phyloP scores from a whole-genome alignment of 92 coral and sea anemone species.

The Bergia sp. region DNA sequence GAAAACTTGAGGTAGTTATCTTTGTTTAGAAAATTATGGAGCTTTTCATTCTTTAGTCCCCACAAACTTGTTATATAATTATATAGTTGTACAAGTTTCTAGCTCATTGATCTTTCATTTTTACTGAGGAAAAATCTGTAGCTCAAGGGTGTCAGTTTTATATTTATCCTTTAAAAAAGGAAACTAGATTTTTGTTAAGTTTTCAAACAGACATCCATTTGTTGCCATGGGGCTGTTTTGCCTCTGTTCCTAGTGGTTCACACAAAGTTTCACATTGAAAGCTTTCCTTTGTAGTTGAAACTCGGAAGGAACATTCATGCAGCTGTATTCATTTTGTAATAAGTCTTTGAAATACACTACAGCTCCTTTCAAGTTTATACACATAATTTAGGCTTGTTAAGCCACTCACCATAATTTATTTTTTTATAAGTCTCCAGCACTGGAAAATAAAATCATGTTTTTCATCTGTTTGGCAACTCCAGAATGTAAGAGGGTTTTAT shows the following conservation, averaged over 20 bases:
- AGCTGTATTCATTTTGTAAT: background rate
- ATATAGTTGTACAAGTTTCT: too few relatives aligned
- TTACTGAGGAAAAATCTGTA: background rate
- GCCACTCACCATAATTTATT: background rate
- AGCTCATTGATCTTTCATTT: background rate
- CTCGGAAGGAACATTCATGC: background rate
- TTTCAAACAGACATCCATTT: background rate
- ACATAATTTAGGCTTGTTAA: background rate
- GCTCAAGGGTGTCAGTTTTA: background rate
- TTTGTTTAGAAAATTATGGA: too few relatives aligned
- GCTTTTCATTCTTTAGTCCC: too few relatives aligned
- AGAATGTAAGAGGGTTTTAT: slow-evolving; percentile 27
- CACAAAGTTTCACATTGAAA: background rate
- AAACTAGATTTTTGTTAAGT: background rate
- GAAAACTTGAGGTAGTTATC: too few relatives aligned
- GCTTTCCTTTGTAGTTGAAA: slow-evolving; percentile 3
- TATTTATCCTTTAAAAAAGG: background rate
- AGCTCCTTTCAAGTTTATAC: background rate
- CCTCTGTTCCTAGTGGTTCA: background rate
- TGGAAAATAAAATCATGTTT: background rate
- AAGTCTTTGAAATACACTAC: background rate
- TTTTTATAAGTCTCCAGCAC: background rate
- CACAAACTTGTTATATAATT: too few relatives aligned
- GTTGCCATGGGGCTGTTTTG: slow-evolving; percentile 29
- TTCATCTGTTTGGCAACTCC: slow-evolving; percentile 12